Conservation (phyloP, 2,113 vertebrate genomes). For the Scophthalmus maximus region DNA sequence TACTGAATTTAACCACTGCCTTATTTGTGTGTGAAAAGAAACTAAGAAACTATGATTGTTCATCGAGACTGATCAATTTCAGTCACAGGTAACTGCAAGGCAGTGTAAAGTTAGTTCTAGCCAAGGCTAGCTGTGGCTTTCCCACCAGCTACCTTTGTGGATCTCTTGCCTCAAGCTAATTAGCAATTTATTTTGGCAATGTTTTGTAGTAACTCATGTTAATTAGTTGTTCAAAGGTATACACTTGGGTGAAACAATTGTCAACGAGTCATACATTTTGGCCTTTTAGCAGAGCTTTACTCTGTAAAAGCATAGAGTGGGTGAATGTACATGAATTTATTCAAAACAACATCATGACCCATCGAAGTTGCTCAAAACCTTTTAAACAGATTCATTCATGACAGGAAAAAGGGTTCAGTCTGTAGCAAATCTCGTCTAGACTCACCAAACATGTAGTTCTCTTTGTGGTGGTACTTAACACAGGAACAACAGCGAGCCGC, state of each 20-base stretch:
- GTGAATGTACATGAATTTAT: neutral
- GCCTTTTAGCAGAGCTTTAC: neutral
- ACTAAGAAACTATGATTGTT: no score
- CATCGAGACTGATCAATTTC: no score
- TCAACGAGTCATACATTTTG: neutral
- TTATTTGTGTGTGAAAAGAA: no score
- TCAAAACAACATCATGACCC: neutral
- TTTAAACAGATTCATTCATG: neutral
- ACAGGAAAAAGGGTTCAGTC: neutral
- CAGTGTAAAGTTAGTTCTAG: no score
- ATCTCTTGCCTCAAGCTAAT: no score
- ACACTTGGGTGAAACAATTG: no score
- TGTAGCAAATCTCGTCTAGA: neutral
- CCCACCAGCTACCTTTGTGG: no score
- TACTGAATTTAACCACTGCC: no score
- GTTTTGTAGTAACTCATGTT: no score
- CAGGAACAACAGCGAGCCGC: neutral
- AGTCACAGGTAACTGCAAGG: no score
- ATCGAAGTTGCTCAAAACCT: neutral
- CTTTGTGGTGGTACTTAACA: slow-evolving; percentile 8
- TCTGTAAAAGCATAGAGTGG: neutral
- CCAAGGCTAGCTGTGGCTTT: neutral
- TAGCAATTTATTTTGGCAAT: no score
- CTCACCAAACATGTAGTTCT: neutral
- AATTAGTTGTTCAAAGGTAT: no score